Percentiles rank a stretch among this genome's conserved stretches.
Evolutionary conservation across 2,797 vertebrate genomes (phyloP).

Genomic region (Gadopsis marmoratus): DNA sequence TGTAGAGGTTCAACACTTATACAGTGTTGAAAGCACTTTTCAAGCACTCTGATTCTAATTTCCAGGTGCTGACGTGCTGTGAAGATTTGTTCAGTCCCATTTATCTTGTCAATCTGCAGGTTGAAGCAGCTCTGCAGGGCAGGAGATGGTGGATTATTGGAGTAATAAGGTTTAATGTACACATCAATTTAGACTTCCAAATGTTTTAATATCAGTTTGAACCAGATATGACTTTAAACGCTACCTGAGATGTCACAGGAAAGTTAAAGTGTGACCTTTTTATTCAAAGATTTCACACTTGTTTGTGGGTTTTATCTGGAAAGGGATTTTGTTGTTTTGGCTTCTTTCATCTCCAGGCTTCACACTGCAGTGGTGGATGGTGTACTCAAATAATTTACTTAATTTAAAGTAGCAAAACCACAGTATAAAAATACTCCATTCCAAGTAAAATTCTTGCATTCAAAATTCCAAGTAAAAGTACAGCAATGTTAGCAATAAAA

Average conservation of each 20-base stretch:
- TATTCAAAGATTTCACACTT: no score
- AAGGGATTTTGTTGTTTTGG: no score
- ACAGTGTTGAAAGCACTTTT: not conserved
- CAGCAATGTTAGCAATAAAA: no score
- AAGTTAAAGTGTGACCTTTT: not conserved
- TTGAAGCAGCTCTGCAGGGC: not conserved
- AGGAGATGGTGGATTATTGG: not conserved
- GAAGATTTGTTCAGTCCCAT: not conserved
- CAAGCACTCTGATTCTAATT: not conserved
- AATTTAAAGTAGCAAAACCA: no score
- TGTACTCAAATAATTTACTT: no score
- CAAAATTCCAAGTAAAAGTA: no score
- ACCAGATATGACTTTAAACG: not conserved
- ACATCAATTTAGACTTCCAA: conserved; percentile 1
- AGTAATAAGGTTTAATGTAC: not conserved
- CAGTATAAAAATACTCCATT: no score
- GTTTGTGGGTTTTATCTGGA: no score
- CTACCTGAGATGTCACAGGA: not conserved
- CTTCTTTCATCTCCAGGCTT: no score
- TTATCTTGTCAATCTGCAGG: not conserved
- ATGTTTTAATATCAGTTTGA: not conserved
- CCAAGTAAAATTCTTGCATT: no score
- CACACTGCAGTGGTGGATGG: no score
- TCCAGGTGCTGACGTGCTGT: not conserved
- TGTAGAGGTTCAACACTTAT: not conserved